Conservation (phyloP, 2,797 vertebrate genomes). For the Australoheros facetus region DNA sequence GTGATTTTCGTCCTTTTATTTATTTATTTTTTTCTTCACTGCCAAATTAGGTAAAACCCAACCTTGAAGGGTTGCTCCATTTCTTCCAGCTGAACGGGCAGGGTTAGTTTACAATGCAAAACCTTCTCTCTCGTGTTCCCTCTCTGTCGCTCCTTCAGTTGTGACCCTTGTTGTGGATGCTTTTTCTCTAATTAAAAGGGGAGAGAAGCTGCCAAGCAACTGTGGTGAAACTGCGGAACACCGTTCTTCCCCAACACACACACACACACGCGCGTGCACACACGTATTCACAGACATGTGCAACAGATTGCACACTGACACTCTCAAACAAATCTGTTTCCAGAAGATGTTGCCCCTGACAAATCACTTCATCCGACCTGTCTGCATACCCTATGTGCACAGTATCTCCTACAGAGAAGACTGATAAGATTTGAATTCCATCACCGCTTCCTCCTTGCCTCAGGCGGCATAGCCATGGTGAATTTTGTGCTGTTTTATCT, state of each 20-base stretch:
- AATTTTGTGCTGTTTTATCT: conserved; percentile 58
- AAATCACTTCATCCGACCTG: conserved; percentile 58
- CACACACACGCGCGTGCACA: not conserved
- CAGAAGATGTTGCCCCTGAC: conserved; percentile 56
- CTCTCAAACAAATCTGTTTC: conserved; percentile 62
- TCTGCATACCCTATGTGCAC: conserved; percentile 55
- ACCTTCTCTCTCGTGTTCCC: not conserved
- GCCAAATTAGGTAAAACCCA: conserved; percentile 24
- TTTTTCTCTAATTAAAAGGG: conserved; percentile 78
- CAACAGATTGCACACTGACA: conserved; percentile 54
- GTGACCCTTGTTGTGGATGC: conserved; percentile 70
- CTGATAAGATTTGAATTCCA: conserved; percentile 67
- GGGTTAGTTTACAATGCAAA: conserved; percentile 49
- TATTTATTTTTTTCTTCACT: not conserved
- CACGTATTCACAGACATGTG: not conserved
- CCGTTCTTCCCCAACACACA: conserved; percentile 41
- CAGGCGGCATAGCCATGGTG: conserved; percentile 46
- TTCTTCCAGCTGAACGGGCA: conserved; percentile 17
- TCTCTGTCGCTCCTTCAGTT: conserved; percentile 47
- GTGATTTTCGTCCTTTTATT: not conserved
- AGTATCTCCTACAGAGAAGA: conserved; percentile 58
- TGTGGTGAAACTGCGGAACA: conserved; percentile 62
- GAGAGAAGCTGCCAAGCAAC: conserved; percentile 71
- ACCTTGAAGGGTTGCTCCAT: conserved; percentile 31
- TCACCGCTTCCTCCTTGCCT: conserved; percentile 46